phyloP scores from a whole-genome alignment of 1,140 invertebrate genomes.

The Kradibia gibbosae region DNA sequence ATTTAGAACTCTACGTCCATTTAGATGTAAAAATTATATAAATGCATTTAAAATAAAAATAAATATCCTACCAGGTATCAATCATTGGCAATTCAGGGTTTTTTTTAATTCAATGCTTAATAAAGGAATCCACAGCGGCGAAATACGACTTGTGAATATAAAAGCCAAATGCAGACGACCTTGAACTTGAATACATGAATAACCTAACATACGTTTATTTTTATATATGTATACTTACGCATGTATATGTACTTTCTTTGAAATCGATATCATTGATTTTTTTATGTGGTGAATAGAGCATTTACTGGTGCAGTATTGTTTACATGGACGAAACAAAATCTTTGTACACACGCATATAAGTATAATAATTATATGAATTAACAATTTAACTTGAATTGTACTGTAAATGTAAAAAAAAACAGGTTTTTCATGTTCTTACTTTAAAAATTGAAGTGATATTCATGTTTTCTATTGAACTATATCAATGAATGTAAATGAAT shows the following conservation, averaged over 20 bases:
- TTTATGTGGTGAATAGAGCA: conserved; percentile 48
- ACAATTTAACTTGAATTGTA: too few species aligned
- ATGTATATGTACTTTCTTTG: conserved; percentile 31
- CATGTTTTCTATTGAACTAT: too few species aligned
- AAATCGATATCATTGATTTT: conserved; percentile 65
- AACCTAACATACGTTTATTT: neutral
- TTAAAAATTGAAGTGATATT: too few species aligned
- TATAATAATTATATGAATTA: too few species aligned
- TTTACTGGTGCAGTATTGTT: neutral
- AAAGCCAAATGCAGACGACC: conserved; percentile 48
- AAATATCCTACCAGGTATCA: neutral
- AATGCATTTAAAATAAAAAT: neutral
- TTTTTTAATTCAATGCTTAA: neutral
- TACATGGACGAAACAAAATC: conserved; percentile 45
- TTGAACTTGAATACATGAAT: conserved; percentile 57
- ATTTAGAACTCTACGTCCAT: too few species aligned
- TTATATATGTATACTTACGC: conserved; percentile 29
- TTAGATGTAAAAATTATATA: neutral
- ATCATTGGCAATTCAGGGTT: conserved; percentile 7
- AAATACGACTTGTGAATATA: neutral
- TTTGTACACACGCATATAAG: too few species aligned
- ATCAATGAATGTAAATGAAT: too few species aligned
- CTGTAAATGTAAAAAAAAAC: too few species aligned
- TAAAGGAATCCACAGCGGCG: neutral
- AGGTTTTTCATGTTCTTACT: too few species aligned